These are phyloP conservation scores for Chaitophorus viminalis DNA, from an alignment of 2,888 invertebrate genomes.

Conservation along the genomic window DNA sequence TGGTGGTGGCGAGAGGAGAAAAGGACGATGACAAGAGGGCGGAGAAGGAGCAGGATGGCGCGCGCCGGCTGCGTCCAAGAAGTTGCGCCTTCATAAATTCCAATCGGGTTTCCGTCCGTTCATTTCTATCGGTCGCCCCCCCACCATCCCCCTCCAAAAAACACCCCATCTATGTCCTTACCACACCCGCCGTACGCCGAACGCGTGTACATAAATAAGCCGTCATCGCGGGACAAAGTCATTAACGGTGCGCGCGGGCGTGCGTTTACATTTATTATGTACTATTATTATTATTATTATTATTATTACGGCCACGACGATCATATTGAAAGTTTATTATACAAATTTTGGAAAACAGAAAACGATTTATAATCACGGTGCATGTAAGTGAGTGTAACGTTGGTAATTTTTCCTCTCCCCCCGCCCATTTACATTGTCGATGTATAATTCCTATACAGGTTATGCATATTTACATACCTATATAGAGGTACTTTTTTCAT, in stretches of 20 bases:
- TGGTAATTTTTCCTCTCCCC: neutral
- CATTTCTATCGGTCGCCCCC: neutral
- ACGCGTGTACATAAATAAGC: neutral
- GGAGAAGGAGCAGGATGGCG: neutral
- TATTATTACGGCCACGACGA: neutral
- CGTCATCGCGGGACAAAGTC: constrained; percentile 30
- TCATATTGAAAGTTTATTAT: constrained; percentile 43
- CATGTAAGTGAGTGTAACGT: neutral
- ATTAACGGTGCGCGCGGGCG: constrained; percentile 1
- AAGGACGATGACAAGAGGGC: neutral
- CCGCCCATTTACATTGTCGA: no score
- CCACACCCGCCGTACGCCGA: neutral
- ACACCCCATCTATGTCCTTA: no score
- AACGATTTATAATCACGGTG: constrained; percentile 43
- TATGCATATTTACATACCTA: no score
- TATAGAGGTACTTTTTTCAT: no score
- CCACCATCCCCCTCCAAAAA: no score
- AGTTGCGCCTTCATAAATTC: constrained; percentile 12
- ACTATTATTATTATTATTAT: constrained; percentile 21
- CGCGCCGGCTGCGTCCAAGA: neutral
- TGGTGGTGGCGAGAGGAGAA: neutral
- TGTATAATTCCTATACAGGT: no score
- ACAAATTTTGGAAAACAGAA: constrained; percentile 28
- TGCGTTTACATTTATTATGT: constrained; percentile 24
- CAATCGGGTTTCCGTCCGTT: neutral